Evolutionary conservation across 2,113 vertebrate genomes (phyloP), one percentile per base, ranked within the genome.

Genomic region (Phalacrocorax carbo): DNA sequence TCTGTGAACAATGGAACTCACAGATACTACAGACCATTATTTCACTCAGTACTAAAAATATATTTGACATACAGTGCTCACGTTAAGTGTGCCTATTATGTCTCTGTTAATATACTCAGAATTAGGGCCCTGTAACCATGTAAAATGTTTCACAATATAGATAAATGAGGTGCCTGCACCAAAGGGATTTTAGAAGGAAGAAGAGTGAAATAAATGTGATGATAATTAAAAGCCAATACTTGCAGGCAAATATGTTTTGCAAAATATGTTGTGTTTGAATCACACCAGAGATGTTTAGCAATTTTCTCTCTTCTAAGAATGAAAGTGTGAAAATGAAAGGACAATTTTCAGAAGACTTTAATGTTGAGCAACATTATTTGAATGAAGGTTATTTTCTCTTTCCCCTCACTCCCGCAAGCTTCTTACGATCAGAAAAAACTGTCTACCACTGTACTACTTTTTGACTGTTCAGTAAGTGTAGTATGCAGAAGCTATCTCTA

Each of bases 11-110:
- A 44, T 1, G 26, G 36, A 80, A 81, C 6, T 62, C 22, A 75
- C 18, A 25, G 22, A 20, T 27, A 81, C 20, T 61, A 40, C 9
- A 52, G 36, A 42, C 18, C 12, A 75, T 26, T 5, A 44, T 32
- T 71, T 68, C 29, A 23, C 13, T 54, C 25, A 20, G 3, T 15
- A 85, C 23, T 42, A 76, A 86, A 68, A 87, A 79, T 38, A n/a
- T 1, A 38, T 71, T 10, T 84, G 87, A 76, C 13, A 38, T 12
- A 40, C 0, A 55, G 4, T 68, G 68, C 81, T 82, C 13, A 64
- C 0, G 3, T n/a, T 40, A 84, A 40, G 2, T 36, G 9, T 0
- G 3, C 32, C 27, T 93, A 34, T 34, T 62, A 34, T 16, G 7
- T 51, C n/a, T 44, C 19, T 40, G 14, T 48, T 69, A 72, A 29